Evolutionary conservation across 2,797 vertebrate genomes (phyloP), one percentile per base, ranked within the genome.

Genomic region (Taeniopygia guttata): DNA sequence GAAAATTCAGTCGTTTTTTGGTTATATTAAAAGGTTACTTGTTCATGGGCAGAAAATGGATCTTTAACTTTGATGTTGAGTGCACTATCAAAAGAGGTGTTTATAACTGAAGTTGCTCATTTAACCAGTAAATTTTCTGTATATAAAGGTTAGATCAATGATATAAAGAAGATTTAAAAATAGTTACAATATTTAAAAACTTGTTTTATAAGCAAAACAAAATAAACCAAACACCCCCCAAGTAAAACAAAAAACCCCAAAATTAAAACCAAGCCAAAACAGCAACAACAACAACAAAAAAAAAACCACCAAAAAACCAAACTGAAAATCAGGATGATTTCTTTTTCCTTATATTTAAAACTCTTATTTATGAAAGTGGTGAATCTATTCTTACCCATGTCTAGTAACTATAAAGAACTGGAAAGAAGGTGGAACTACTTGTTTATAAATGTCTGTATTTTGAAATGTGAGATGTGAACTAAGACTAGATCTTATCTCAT

Each of bases 21-120:
- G 49, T 88, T 85, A 77, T 89, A 78, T 54, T 89, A 88, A 95
- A 96, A 95, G 86, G 78, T 89, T 94, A 72, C 42, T 76, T 4
- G 1, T 85, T 94, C 52, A 64, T 14, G 63, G 20, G 43, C 14
- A 67, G 70, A 94, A 87, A 82, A 87, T 12, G 0, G 45, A 36
- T 80, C 84, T 87, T 70, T 51, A 36, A 51, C 42, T 75, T 56
- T 90, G 54, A 59, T 60, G 49, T 32, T 1, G 0, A 32, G 26
- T 68, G 26, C n/a, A 26, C 46, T 91, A 55, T 56, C 78, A 88
- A n/a, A 62, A 58, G 54, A 42, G 3, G 16, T 89, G 34, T 66
- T 92, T 34, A 20, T 68, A 38, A 52, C 13, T 32, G 22, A 29
- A 58, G 29, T 21, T 79, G 11, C 32, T 93, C 38, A 59, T 92